Conservation (phyloP, 1,140 invertebrate genomes). For the Diplogasteroides magnus region DNA sequence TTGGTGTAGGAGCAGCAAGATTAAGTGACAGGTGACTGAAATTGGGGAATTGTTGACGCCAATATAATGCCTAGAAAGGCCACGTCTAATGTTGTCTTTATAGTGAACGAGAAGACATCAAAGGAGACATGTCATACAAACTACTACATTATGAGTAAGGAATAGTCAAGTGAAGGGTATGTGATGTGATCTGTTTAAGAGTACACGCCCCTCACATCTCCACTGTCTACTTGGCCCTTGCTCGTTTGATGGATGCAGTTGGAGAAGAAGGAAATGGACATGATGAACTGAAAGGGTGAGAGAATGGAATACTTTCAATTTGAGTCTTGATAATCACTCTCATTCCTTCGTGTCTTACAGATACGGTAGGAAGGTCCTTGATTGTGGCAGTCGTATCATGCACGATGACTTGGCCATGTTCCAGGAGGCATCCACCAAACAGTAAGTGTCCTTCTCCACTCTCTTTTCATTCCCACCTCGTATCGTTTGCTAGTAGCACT, state of each 20-base stretch:
- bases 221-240: slow-evolving; percentile 12
- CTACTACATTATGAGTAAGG: background rate
- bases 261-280: slow-evolving; percentile 9
- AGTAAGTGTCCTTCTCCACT: no score
- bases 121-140: background rate
- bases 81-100: no score
- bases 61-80: no score
- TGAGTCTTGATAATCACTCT: no score
- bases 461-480: no score
- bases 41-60: background rate
- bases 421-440: background rate
- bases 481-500: no score
- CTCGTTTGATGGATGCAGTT: slow-evolving; percentile 17
- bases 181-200: slow-evolving; percentile 3
- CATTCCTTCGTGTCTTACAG: background rate
- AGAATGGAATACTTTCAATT: background rate
- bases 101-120: background rate
- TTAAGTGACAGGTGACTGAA: background rate
- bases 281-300: background rate
- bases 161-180: background rate
- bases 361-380: background rate
- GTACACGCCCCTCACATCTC: slow-evolving; percentile 7
- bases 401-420: background rate
- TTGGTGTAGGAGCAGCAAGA: background rate
- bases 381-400: background rate